Evolutionary conservation across 2,113 vertebrate species (phyloP).

Genomic region (Melozone crissalis): DNA sequence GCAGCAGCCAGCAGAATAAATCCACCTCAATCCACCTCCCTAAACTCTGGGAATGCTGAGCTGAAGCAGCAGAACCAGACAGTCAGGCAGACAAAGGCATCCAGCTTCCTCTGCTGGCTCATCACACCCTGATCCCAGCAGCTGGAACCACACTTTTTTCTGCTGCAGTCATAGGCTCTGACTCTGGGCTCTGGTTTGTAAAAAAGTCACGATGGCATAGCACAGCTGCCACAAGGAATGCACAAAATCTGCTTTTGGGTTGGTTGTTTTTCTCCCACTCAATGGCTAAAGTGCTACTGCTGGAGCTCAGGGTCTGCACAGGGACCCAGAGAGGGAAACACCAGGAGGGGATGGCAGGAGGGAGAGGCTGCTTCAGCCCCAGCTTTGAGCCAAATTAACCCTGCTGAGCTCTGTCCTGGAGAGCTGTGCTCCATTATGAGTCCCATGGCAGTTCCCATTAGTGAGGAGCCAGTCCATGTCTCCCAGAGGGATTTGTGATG

Average conservation of each 20-base stretch:
- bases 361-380: not conserved
- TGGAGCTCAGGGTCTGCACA: not conserved
- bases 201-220: not conserved
- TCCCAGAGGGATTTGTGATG: accelerated
- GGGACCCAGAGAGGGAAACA: not conserved
- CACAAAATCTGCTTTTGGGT: not conserved
- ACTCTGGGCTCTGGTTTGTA: not conserved
- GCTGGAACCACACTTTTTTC: accelerated
- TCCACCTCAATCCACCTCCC: not conserved
- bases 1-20: not conserved
- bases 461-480: not conserved
- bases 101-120: not conserved
- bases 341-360: not conserved
- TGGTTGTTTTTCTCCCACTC: accelerated
- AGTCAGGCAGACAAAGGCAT: accelerated
- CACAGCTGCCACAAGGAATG: no score
- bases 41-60: not conserved
- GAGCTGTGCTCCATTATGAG: accelerated
- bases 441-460: not conserved
- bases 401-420: not conserved
- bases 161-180: accelerated
- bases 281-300: not conserved
- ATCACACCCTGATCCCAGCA: not conserved
- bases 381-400: not conserved
- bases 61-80: not conserved